Evolutionary conservation across 2,797 vertebrate species (phyloP).

Genomic region (Sebastes kiyomatsui): DNA sequence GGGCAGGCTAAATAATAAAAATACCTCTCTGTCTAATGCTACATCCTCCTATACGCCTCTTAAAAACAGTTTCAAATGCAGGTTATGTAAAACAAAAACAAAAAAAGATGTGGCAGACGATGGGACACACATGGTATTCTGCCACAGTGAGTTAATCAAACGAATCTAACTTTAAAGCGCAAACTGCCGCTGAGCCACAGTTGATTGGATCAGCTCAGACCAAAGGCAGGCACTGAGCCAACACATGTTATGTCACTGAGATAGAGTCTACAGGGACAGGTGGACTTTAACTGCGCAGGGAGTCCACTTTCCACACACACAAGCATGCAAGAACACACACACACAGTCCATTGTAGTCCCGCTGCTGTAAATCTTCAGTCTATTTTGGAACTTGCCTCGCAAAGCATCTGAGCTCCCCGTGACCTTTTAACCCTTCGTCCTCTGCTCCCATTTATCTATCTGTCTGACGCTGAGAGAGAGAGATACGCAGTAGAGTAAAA

Average conservation of each 20-base stretch:
- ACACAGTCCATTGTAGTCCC: constrained; percentile 68
- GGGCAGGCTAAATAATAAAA: neutral
- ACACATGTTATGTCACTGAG: constrained; percentile 41
- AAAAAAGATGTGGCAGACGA: neutral
- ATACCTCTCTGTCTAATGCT: neutral
- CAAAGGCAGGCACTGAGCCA: constrained; percentile 12
- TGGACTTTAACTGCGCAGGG: constrained; percentile 52
- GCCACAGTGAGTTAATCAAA: neutral
- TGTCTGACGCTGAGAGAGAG: neutral
- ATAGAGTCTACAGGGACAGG: constrained; percentile 60
- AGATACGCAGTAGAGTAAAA: neutral
- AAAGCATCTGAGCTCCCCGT: constrained; percentile 58
- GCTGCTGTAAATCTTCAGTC: constrained; percentile 29
- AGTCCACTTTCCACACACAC: constrained; percentile 35
- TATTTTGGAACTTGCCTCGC: constrained; percentile 77
- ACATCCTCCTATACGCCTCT: too few species aligned
- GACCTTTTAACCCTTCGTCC: constrained; percentile 69
- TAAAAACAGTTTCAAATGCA: neutral
- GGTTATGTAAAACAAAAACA: neutral
- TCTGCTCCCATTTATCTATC: constrained; percentile 24
- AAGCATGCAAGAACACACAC: neutral
- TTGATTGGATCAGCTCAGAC: constrained; percentile 5
- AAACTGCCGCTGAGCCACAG: neutral
- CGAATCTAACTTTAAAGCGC: neutral
- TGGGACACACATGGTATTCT: neutral